Evolutionary conservation across 53 echinoderm and acorn worm species (phyloP), one percentile per base, ranked within the genome.

Genomic region (Patiria pectinifera): DNA sequence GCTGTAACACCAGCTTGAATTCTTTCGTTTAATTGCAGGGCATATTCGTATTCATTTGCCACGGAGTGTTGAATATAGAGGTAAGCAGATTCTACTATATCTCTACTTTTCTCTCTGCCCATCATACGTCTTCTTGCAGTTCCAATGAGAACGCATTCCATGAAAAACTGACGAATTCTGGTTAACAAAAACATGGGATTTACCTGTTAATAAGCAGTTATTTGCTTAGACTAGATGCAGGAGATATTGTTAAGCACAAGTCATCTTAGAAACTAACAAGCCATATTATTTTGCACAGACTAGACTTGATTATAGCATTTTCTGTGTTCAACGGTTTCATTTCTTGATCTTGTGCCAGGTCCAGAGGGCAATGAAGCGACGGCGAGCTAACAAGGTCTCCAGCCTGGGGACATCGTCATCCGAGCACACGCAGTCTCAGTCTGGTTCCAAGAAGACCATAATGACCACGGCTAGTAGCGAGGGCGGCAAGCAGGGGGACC

Each of bases 11-110:
- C 13, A n/a, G 3, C 0, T 16, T 70, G 10, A 66, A 66, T 18
- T 45, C 3, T 47, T 21, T 78, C 46, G 35, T 85, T 24, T 16
- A 48, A 9, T 87, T 89, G 9, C 85, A 93, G 93, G 93, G 93
- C 1, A 66, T 91, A 62, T 85, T 93, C 69, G 83, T 93, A 16
- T 93, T 93, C 69, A 85, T 93, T 21, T 90, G 89, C 88, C 93
- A 93, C 59, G 83, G 91, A 16, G 16, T 91, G 84, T 84, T 84
- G 48, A 93, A 93, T 78, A 66, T 76, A 10, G 93, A 93, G 93
- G 93, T 93, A 82, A 91, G 92, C 48, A 45, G 18, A 10, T 11
- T 44, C 0, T 24, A 47, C 24, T 47, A 47, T 11, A 10, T 45
- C 21, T 6, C 0, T 22, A 8, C 12, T 81, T 48, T 4, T 21